Conservation (phyloP, 2,797 vertebrate genomes). For the Echeneis naucrates region DNA sequence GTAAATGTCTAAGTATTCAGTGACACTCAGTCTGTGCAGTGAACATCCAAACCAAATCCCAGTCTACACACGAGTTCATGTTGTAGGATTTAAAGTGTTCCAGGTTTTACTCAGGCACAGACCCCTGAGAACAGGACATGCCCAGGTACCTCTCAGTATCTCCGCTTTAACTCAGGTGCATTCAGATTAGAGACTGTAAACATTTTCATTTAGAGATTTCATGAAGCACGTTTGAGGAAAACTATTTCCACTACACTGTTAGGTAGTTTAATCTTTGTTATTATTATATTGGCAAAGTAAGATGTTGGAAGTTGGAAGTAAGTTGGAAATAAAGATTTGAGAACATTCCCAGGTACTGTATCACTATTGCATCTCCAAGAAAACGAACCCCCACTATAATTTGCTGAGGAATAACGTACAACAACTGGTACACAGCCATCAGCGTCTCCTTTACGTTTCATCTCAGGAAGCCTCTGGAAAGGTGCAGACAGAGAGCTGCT, state of each 20-base stretch:
- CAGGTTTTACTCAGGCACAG: slow-evolving; percentile 14
- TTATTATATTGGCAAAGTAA: too few species aligned
- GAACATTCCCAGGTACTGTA: too few species aligned
- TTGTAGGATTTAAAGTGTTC: neutral
- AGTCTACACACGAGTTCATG: slow-evolving; percentile 11
- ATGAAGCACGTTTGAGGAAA: neutral
- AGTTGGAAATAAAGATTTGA: too few species aligned
- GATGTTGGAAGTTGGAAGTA: too few species aligned
- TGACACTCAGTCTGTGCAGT: neutral
- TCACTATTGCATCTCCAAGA: too few species aligned
- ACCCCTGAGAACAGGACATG: neutral
- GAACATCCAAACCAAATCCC: neutral
- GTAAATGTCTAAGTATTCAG: neutral
- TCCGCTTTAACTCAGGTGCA: slow-evolving; percentile 3
- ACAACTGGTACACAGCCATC: too few species aligned
- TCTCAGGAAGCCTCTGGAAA: too few species aligned
- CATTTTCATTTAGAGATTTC: slow-evolving; percentile 1
- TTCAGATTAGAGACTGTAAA: slow-evolving; percentile 23
- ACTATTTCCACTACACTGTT: too few species aligned
- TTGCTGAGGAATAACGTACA: too few species aligned
- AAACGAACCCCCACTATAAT: too few species aligned
- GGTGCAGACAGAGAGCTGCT: neutral
- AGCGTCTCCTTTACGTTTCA: too few species aligned
- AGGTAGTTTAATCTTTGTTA: too few species aligned
- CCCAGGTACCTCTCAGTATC: slow-evolving; percentile 1